Evolutionary conservation across 92 coral and sea anemone species (phyloP).

Genomic region (Blastomussa wellsi): DNA sequence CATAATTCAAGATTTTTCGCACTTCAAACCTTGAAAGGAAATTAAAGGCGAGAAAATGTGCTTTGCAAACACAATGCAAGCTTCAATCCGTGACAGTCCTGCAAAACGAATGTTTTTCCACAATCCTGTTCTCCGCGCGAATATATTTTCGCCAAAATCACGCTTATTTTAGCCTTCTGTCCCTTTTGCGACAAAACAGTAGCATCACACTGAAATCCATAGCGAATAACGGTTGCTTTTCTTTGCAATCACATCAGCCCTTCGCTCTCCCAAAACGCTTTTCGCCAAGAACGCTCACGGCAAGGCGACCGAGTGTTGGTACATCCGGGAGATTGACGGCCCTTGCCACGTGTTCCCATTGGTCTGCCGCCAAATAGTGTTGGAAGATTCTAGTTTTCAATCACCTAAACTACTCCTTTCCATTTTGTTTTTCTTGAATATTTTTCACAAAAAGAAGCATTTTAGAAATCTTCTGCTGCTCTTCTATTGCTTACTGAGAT

Average conservation of each 20-base stretch:
- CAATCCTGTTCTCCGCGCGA: conserved; percentile 3
- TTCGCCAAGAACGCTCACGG: conserved; percentile 24
- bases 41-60: conserved; percentile 27
- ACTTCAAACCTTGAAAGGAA: conserved; percentile 4
- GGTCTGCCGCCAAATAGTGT: conserved; percentile 56
- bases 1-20: conserved; percentile 7
- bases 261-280: not conserved
- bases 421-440: not conserved
- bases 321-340: conserved; percentile 81
- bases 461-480: not conserved
- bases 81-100: conserved; percentile 29
- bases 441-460: not conserved
- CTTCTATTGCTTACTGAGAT: not conserved
- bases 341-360: conserved; percentile 92
- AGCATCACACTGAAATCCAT: conserved; percentile 59
- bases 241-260: conserved; percentile 42
- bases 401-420: not conserved
- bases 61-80: conserved; percentile 46
- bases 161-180: conserved; percentile 1
- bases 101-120: conserved; percentile 35
- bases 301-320: conserved; percentile 54
- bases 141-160: conserved; percentile 1
- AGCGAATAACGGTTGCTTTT: conserved; percentile 37
- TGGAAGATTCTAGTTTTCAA: conserved; percentile 46
- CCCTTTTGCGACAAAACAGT: conserved; percentile 47